Evolutionary conservation across 2,113 vertebrate species (phyloP), one percentile per base, ranked within the genome.

Genomic region (Meles meles): DNA sequence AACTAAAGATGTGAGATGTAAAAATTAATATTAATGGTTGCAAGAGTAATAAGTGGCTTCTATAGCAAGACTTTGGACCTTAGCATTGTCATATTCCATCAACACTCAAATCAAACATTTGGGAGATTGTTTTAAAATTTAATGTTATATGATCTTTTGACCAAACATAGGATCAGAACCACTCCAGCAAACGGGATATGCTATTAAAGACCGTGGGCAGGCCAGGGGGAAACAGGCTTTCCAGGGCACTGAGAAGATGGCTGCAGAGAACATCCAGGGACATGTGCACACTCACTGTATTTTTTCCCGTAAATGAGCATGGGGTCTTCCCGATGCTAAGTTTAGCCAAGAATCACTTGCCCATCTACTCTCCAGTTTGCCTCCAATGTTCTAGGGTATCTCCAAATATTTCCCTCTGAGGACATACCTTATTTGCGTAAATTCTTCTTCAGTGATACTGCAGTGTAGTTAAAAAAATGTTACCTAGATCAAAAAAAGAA

Each of bases 321-420:
- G 29, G 49, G 14, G 44, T 52, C 57, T 76, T 81, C 57, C 27
- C 23, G 12, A 76, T 81, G 14, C 37, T 80, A 72, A 90, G 39
- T 93, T 94, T 91, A 94, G 17, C 49, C 44, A 93, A 87, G 25
- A 74, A 81, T 92, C 34, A 65, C 67, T 85, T 88, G 12, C 27
- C 37, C 11, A 47, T 92, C 37, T 61, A 76, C 20, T 18, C 39
- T 93, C 65, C 39, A 94, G 39, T 12, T 63, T 91, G 14, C 27
- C 13, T 83, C 25, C 87, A 87, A 71, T 59, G 17, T 67, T 88
- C 6, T 42, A 93, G 34, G 63, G 79, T 96, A 93, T n/a, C 13
- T 86, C 47, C 72, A 98, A 93, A 96, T 92, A 71, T 49, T 96
- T 76, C 44, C 18, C 34, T 94, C 39, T 93, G 42, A 97, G 27